Evolutionary conservation across 2,797 vertebrate species (phyloP), one percentile per base, ranked within the genome.

Genomic region (Microcaecilia unicolor): DNA sequence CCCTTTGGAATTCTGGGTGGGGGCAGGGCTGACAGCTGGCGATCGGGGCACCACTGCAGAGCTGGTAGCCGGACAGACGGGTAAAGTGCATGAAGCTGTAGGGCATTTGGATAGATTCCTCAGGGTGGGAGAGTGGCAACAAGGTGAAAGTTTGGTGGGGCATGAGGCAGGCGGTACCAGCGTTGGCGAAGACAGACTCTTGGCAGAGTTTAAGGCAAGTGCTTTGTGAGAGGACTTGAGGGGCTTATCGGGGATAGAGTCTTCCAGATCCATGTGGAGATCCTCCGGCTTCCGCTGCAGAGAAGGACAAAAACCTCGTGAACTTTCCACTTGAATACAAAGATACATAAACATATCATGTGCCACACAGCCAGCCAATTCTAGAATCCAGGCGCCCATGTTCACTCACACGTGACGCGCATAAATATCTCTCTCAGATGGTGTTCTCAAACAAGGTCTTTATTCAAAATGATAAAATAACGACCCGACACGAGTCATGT

Each of bases 231-330:
- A 64, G 43, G 72, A 68, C 76, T 90, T 93, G 22, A 74, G 78
- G 9, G 80, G 78, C 76, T 88, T 88, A 51, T 96, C 87, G 1
- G 80, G 79, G 43, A 75, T 51, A 2, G 87, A 80, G 8, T 90
- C 88, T 53, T 89, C 87, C 17, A 86, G 67, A 53, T 91, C 89
- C 65, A 79, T 66, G 6, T 72, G 70, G 11, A 74, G 72, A 48
- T 92, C 90, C 31, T 91, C 86, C 0, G 83, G 64, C 61, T 92
- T 92, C 50, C 89, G 85, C 84, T 93, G 85, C 4, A 23, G 71
- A 76, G 18, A 3, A 18, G 22, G 24, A 4, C 1, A 13, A 18
- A 16, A 18, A 16, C n/a, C n/a, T n/a, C n/a, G n/a, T n/a, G n/a
- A n/a, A n/a, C n/a, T n/a, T n/a, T n/a, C n/a, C n/a, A n/a, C n/a